Evolutionary conservation across 2,797 vertebrate species (phyloP).

Genomic region (Hafferia zeledoni): DNA sequence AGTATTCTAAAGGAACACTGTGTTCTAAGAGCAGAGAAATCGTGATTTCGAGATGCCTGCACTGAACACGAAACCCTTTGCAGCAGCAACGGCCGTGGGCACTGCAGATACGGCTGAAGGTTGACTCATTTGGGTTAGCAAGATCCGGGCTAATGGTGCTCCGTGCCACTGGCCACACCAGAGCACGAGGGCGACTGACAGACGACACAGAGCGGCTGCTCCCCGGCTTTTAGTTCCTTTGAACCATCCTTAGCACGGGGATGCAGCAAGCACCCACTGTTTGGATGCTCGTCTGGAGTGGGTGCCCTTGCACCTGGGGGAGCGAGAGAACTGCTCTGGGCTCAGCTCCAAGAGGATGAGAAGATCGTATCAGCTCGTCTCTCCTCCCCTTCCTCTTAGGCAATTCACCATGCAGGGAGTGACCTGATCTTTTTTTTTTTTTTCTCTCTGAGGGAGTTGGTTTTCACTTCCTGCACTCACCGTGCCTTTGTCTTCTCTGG

Average conservation of each 20-base stretch:
- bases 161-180: neutral
- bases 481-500: conserved; percentile 77
- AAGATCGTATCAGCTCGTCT: neutral
- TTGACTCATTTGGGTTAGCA: neutral
- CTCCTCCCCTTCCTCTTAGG: conserved; percentile 55
- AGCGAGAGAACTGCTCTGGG: rapidly evolving
- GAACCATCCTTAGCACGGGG: rapidly evolving
- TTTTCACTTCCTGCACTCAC: conserved; percentile 86
- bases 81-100: neutral
- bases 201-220: rapidly evolving
- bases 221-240: rapidly evolving
- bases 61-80: neutral
- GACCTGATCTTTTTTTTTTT: neutral
- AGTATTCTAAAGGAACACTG: neutral
- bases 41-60: rapidly evolving
- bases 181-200: neutral
- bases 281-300: rapidly evolving
- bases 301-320: rapidly evolving
- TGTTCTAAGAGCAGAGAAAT: neutral
- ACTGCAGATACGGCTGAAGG: neutral
- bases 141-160: neutral
- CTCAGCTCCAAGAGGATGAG: neutral
- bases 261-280: neutral
- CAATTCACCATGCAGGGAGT: neutral
- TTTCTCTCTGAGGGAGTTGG: conserved; percentile 10